Evolutionary conservation across 2,888 invertebrate genomes (phyloP).

Genomic region (Acrobasis suavella): DNA sequence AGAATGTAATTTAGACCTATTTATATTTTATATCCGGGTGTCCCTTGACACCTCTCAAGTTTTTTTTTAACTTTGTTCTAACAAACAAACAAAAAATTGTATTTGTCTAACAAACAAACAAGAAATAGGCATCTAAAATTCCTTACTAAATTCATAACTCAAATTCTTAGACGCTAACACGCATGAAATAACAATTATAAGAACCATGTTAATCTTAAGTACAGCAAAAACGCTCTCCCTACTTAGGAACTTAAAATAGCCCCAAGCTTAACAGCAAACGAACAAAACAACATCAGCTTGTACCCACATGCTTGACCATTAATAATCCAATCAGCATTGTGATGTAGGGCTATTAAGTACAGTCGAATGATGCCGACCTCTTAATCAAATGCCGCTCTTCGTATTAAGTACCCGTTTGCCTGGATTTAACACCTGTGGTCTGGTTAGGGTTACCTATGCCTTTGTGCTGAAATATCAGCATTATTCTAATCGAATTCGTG

Average conservation of each 20-base stretch:
- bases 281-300: constrained; percentile 1
- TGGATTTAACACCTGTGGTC: not conserved
- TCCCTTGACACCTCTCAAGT: no score
- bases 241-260: constrained; percentile 12
- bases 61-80: no score
- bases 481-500: no score
- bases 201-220: constrained; percentile 1
- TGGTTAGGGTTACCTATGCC: not conserved
- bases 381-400: not conserved
- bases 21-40: no score
- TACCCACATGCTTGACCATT: constrained; percentile 7
- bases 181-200: not conserved
- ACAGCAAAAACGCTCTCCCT: constrained; percentile 5
- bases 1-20: no score
- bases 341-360: not conserved
- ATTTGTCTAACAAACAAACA: no score
- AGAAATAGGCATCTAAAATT: no score
- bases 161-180: not conserved
- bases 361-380: not conserved
- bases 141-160: not conserved
- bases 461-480: no score
- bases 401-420: not conserved
- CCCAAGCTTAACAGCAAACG: not conserved
- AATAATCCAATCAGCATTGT: constrained; percentile 12
- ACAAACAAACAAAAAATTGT: no score